Conservation (phyloP, 2,888 invertebrate genomes). For the Sisyra terminalis region DNA sequence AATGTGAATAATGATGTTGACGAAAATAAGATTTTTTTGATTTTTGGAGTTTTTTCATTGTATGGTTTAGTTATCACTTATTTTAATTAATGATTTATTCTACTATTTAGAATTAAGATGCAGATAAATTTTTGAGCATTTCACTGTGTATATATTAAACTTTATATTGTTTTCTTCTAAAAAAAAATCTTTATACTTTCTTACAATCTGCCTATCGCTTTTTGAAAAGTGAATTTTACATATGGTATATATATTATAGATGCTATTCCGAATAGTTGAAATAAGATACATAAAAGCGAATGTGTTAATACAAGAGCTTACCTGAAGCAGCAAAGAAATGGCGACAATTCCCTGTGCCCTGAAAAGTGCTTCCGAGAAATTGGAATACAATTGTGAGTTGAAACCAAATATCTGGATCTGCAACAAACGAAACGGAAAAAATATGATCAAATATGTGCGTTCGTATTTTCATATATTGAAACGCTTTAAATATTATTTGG, state of each 20-base stretch:
- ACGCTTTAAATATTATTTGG: neutral
- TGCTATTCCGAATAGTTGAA: constrained; percentile 1
- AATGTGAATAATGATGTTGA: too few relatives aligned
- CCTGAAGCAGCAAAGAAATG: constrained; percentile 87
- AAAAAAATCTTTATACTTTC: too few relatives aligned
- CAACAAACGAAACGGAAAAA: constrained; percentile 26
- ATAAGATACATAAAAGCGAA: neutral
- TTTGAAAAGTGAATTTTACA: too few relatives aligned
- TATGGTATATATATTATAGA: neutral
- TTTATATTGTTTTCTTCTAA: too few relatives aligned
- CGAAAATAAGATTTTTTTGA: too few relatives aligned
- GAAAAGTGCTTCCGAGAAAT: constrained; percentile 87
- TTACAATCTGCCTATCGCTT: too few relatives aligned
- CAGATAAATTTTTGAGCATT: too few relatives aligned
- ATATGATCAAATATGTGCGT: constrained; percentile 5
- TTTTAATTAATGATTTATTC: too few relatives aligned
- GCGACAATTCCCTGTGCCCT: constrained; percentile 92
- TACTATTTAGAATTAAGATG: too few relatives aligned
- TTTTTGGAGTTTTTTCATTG: too few relatives aligned
- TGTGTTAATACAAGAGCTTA: constrained; percentile 27
- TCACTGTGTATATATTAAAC: too few relatives aligned
- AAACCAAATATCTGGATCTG: constrained; percentile 98
- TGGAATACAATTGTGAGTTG: constrained; percentile 92
- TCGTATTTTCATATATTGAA: neutral
- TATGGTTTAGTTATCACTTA: too few relatives aligned